These are phyloP conservation scores for Neosalanx taihuensis DNA, from an alignment of 2,797 vertebrate species.

Conservation along the genomic window DNA sequence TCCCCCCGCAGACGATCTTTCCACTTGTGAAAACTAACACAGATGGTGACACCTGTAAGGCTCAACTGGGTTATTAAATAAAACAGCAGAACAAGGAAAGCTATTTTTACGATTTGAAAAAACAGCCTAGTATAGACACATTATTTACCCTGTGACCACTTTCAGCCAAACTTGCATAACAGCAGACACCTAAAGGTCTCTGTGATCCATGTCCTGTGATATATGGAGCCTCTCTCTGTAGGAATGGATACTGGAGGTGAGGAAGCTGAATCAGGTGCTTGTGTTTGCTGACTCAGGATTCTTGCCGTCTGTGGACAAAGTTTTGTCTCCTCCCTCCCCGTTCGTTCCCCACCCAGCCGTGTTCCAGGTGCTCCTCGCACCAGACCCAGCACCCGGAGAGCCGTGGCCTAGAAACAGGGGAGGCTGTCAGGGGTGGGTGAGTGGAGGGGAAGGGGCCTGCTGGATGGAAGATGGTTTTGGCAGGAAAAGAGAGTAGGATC, in stretches of 20 bases:
- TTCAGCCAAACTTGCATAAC: constrained; percentile 67
- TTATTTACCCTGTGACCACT: constrained; percentile 68
- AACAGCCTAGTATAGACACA: constrained; percentile 57
- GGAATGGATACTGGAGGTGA: constrained; percentile 25
- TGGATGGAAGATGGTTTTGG: constrained; percentile 59
- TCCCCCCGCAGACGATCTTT: constrained; percentile 49
- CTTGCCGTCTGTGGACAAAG: constrained; percentile 48
- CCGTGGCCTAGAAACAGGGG: constrained; percentile 58
- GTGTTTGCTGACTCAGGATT: constrained; percentile 67
- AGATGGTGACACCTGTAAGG: constrained; percentile 64
- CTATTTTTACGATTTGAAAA: constrained; percentile 66
- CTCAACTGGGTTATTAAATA: neutral
- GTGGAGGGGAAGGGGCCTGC: constrained; percentile 36
- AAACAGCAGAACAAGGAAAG: constrained; percentile 14
- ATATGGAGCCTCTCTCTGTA: constrained; percentile 38
- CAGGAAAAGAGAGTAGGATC: constrained; percentile 58
- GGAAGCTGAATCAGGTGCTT: constrained; percentile 38
- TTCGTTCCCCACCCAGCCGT: neutral
- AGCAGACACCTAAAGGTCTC: constrained; percentile 58
- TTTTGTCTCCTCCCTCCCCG: neutral
- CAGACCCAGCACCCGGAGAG: constrained; percentile 57
- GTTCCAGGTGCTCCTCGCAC: constrained; percentile 43
- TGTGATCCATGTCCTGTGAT: constrained; percentile 51
- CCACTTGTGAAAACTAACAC: constrained; percentile 60
- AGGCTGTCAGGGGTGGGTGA: constrained; percentile 38